Percentiles rank a stretch among this genome's conserved stretches.
phyloP scores from a whole-genome alignment of 2,797 vertebrate genomes.

The Phoeniculus purpureus region DNA sequence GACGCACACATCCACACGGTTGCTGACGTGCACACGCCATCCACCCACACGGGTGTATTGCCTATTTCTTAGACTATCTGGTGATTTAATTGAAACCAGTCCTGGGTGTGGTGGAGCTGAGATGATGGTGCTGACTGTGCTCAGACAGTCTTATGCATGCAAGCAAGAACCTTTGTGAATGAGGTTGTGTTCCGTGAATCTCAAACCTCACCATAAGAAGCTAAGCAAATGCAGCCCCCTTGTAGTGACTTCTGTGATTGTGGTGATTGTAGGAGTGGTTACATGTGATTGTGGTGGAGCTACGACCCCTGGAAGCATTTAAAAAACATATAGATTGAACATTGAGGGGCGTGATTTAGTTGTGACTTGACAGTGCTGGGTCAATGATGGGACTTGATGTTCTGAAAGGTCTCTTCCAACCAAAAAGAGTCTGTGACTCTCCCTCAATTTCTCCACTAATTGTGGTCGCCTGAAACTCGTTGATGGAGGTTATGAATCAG shows the following conservation, averaged over 20 bases:
- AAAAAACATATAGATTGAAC: no score
- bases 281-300: no score
- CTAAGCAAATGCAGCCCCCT: neutral
- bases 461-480: neutral
- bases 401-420: no score
- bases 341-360: no score
- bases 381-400: no score
- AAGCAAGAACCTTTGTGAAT: neutral
- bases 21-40: fast-evolving
- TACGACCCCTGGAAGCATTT: no score
- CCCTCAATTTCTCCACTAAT: neutral
- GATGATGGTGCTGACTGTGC: neutral
- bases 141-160: fast-evolving
- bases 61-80: neutral
- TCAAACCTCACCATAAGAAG: neutral
- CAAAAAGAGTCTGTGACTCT: no score
- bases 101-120: neutral
- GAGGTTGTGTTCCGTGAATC: neutral
- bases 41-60: fast-evolving
- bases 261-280: no score
- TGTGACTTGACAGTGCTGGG: no score
- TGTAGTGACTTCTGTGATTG: neutral
- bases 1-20: fast-evolving
- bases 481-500: no score
- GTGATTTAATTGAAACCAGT: neutral